phyloP scores from a whole-genome alignment of 1,140 invertebrate species.

The Drosophila varians region DNA sequence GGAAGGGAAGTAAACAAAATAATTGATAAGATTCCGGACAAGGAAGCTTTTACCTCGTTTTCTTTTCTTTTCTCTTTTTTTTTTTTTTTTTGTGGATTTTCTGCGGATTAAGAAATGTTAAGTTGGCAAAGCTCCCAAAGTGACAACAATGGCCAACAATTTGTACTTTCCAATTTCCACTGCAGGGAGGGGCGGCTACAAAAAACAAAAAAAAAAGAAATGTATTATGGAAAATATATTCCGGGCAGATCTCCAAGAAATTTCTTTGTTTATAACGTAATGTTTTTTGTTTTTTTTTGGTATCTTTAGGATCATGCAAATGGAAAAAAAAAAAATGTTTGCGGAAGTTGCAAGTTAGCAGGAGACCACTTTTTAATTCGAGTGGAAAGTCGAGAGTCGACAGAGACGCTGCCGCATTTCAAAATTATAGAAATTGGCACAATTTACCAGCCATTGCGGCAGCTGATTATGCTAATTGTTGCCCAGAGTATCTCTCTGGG shows the following conservation, averaged over 20 bases:
- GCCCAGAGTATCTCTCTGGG: slow-evolving; percentile 6
- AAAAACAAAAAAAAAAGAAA: not conserved
- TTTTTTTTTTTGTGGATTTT: not conserved
- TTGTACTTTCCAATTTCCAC: slow-evolving; percentile 49
- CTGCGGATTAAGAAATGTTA: not conserved
- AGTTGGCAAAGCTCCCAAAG: slow-evolving; percentile 51
- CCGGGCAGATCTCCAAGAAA: slow-evolving; percentile 3
- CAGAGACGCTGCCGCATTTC: slow-evolving; percentile 39
- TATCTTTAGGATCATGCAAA: slow-evolving; percentile 9
- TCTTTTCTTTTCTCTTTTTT: not conserved
- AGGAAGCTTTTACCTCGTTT: slow-evolving; percentile 9
- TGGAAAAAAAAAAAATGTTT: not conserved
- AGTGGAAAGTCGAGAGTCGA: slow-evolving; percentile 42
- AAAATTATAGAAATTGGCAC: slow-evolving; percentile 71
- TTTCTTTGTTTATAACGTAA: no score
- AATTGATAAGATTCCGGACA: slow-evolving; percentile 28
- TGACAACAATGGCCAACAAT: slow-evolving; percentile 25
- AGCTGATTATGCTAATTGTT: slow-evolving; percentile 76
- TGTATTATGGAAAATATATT: not conserved
- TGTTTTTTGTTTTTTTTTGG: not conserved
- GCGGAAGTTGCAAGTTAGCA: slow-evolving; percentile 24
- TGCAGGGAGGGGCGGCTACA: slow-evolving; percentile 10
- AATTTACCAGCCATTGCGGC: slow-evolving; percentile 68
- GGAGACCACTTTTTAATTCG: slow-evolving; percentile 22
- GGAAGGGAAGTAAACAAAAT: not conserved